Evolutionary conservation across 2,888 invertebrate species (phyloP), one percentile per base, ranked within the genome.

Genomic region (Hypsopygia costalis): DNA sequence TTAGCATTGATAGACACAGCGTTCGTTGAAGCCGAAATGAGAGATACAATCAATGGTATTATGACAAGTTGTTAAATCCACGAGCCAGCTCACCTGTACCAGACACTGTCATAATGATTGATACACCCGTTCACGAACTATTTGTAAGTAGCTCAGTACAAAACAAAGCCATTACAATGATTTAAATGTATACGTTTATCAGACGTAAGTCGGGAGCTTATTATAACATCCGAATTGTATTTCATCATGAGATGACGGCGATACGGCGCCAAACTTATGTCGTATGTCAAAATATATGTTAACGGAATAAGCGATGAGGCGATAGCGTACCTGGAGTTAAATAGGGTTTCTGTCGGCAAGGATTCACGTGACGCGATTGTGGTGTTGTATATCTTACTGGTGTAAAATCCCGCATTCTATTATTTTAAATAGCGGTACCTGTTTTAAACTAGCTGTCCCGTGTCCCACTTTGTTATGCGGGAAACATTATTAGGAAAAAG

Each of bases 251-350:
- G 82, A 81, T 86, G 86, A 79, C 75, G 69, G 61, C 52, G 83
- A 87, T 88, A 88, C 57, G 75, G 75, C 39, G 71, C 73, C 77
- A 77, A 87, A 87, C 79, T 87, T 87, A 86, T 87, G 88, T 88
- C 87, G 82, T 88, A 81, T 87, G 87, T 87, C 88, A 88, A 88
- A 88, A 87, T 85, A 86, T 72, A 87, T 82, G 87, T 86, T 86
- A 85, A 83, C 86, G 81, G 79, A 71, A 71, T 62, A 58, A 62
- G 58, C 68, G 81, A 79, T 80, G 66, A 62, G 66, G 54, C 55
- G 75, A 79, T 78, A 73, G 62, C 57, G 48, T 48, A 44, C 58
- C 68, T 66, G 69, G 79, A 80, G 76, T 70, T 76, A 75, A 38
- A 30, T 8, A 3, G 16, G 11, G 27, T 25, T 25, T 25, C 25